These are phyloP conservation scores for Heptranchias perlo DNA, from an alignment of 2,113 vertebrate genomes.

Conservation along the genomic window DNA sequence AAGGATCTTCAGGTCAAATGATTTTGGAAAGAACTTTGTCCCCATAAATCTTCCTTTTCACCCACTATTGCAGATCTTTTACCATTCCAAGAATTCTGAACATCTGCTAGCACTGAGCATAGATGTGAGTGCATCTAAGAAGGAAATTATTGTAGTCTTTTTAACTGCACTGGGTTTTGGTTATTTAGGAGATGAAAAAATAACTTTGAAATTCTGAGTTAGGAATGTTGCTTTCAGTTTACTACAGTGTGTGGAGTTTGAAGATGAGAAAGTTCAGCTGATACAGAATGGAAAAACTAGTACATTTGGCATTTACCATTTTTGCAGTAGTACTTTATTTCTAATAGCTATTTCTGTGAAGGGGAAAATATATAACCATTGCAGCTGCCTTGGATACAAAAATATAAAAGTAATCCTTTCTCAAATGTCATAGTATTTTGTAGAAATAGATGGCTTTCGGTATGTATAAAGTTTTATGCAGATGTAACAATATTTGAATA, in stretches of 20 bases:
- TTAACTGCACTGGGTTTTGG: not conserved
- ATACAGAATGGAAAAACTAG: too few relatives aligned
- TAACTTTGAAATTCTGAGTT: not conserved
- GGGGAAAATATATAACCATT: not conserved
- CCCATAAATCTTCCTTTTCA: slow-evolving; percentile 71
- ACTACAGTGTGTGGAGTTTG: too few relatives aligned
- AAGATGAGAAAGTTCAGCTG: too few relatives aligned
- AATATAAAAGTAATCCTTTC: not conserved
- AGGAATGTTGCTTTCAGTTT: not conserved
- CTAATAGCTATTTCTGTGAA: too few relatives aligned
- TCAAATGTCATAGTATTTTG: not conserved
- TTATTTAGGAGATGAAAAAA: not conserved
- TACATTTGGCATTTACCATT: too few relatives aligned
- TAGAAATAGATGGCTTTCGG: not conserved
- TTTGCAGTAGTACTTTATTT: too few relatives aligned
- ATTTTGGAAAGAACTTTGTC: slow-evolving; percentile 73
- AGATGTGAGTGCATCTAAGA: slow-evolving; percentile 57
- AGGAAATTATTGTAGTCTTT: not conserved
- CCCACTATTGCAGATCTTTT: slow-evolving; percentile 70
- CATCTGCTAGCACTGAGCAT: slow-evolving; percentile 69
- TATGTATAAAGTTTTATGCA: not conserved
- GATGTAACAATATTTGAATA: not conserved
- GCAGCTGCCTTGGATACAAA: not conserved
- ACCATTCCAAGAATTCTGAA: slow-evolving; percentile 63
- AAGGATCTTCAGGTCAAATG: slow-evolving; percentile 71